These are phyloP conservation scores for Cyprinus carpio DNA, from an alignment of 2,113 vertebrate species.

Conservation along the genomic window DNA sequence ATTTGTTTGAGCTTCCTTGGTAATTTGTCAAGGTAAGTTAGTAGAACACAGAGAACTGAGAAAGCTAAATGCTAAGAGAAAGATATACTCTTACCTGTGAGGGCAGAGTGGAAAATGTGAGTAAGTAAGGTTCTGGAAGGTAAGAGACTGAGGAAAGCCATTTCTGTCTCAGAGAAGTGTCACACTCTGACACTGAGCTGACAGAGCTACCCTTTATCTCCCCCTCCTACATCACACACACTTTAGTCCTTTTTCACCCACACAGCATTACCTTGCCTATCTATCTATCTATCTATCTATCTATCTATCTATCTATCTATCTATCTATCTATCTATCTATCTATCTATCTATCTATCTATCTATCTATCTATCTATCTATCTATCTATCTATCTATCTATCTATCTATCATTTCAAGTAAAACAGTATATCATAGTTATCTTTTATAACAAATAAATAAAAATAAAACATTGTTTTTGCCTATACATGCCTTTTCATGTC, in stretches of 20 bases:
- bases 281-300: background rate
- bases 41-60: background rate
- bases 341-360: background rate
- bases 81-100: constrained; percentile 12
- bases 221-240: constrained; percentile 2
- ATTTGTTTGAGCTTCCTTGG: background rate
- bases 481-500: too few relatives aligned
- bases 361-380: background rate
- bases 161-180: constrained; percentile 9
- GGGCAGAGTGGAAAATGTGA: background rate
- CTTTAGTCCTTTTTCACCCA: background rate
- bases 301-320: too few relatives aligned
- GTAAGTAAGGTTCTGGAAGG: background rate
- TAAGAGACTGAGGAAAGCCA: background rate
- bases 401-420: too few relatives aligned
- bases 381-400: background rate
- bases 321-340: background rate
- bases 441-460: too few relatives aligned
- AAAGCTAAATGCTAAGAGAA: background rate
- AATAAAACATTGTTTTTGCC: too few relatives aligned
- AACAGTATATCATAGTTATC: too few relatives aligned
- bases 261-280: background rate
- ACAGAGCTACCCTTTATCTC: background rate
- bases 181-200: background rate
- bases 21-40: background rate